These are phyloP conservation scores for Callimico goeldii DNA, from an alignment of 2,797 vertebrate genomes.

Conservation along the genomic window DNA sequence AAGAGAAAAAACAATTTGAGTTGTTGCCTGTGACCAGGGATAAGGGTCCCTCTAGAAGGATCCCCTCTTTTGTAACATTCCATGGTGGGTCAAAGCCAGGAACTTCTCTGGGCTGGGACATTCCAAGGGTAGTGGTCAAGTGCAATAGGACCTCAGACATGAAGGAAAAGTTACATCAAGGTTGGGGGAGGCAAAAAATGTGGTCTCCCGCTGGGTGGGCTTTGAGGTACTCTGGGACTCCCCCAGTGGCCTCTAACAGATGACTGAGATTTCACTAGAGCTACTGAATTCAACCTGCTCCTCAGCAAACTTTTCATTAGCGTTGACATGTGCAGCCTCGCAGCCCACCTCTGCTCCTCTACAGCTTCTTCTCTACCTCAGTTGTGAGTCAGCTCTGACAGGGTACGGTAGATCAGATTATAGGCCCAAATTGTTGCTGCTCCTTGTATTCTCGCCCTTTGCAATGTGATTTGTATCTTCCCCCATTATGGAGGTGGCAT, in stretches of 20 bases:
- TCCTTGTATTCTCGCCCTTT: neutral
- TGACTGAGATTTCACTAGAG: neutral
- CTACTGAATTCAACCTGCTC: neutral
- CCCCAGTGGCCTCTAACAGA: neutral
- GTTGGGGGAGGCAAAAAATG: neutral
- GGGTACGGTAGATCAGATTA: neutral
- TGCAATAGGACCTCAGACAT: neutral
- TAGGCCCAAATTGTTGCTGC: neutral
- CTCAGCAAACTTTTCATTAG: neutral
- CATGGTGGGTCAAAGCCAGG: neutral
- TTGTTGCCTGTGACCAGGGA: neutral
- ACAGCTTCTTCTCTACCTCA: neutral
- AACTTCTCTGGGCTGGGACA: neutral
- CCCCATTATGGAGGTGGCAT: neutral
- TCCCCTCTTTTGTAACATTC: neutral
- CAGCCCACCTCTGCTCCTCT: neutral
- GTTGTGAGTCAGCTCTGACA: neutral
- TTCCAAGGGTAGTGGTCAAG: neutral
- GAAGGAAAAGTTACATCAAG: neutral
- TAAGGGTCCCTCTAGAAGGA: neutral
- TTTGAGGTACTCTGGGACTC: neutral
- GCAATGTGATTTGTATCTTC: neutral
- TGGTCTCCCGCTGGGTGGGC: neutral
- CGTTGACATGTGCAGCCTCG: accelerated
- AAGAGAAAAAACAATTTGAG: constrained; percentile 23